Conservation (phyloP, 2,888 invertebrate genomes). For the Charanyca ferruginea region DNA sequence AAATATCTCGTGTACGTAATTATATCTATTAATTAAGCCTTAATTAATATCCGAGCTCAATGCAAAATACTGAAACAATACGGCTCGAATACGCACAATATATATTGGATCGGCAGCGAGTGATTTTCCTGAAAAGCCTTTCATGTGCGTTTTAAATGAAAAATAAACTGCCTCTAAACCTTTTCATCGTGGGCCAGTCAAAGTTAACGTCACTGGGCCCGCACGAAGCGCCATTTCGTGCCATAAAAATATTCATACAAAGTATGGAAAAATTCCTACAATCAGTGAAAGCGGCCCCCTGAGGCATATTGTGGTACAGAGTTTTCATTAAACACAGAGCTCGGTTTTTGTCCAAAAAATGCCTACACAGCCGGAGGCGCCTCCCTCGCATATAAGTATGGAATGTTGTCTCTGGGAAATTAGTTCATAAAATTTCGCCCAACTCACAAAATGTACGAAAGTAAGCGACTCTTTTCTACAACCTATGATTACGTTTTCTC, state of each 20-base stretch:
- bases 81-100: too few species aligned
- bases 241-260: constrained; percentile 84
- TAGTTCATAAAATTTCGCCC: constrained; percentile 87
- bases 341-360: constrained; percentile 85
- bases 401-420: constrained; percentile 88
- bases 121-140: constrained; percentile 58
- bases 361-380: constrained; percentile 82
- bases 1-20: constrained; percentile 26
- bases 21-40: constrained; percentile 28
- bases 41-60: constrained; percentile 33
- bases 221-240: constrained; percentile 64
- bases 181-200: constrained; percentile 67
- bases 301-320: constrained; percentile 87
- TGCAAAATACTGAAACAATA: constrained; percentile 39
- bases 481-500: constrained; percentile 69
- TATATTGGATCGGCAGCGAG: constrained; percentile 35
- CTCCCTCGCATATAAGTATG: constrained; percentile 83
- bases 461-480: constrained; percentile 66
- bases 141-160: constrained; percentile 56
- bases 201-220: constrained; percentile 62
- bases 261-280: constrained; percentile 84
- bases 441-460: constrained; percentile 73
- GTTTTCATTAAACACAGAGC: constrained; percentile 89
- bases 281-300: constrained; percentile 87
- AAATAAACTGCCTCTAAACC: constrained; percentile 62